A percentile compares a stretch with the other conserved stretches of the same genome.
These are phyloP conservation scores for Eumacrocentrus americanus DNA, from an alignment of 2,888 invertebrate species.

Conservation along the genomic window DNA sequence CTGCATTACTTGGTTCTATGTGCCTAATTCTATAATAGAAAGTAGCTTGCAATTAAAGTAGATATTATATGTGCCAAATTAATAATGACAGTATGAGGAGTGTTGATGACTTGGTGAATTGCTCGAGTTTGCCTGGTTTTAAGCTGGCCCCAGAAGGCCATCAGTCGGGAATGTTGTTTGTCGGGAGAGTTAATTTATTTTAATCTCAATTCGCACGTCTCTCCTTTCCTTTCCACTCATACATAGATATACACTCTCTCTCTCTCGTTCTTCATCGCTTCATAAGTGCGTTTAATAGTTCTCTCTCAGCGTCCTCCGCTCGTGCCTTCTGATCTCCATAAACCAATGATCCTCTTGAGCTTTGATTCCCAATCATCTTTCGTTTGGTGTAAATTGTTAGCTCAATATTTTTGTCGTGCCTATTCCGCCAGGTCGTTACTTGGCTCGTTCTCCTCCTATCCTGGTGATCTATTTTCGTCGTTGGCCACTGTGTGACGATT, in stretches of 20 bases:
- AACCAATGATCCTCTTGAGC: neutral
- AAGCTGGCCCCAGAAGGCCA: neutral
- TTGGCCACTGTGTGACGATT: neutral
- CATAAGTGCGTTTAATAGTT: neutral
- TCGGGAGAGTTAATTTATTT: slow-evolving; percentile 35
- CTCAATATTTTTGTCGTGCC: neutral
- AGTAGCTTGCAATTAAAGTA: too few species aligned
- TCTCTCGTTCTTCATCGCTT: neutral
- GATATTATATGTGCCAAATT: too few species aligned
- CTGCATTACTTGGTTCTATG: too few species aligned
- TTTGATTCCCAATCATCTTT: neutral
- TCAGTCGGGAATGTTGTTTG: slow-evolving; percentile 24
- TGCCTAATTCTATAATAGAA: too few species aligned
- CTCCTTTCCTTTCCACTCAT: slow-evolving; percentile 5
- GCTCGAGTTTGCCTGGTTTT: neutral
- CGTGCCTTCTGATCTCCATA: too few species aligned
- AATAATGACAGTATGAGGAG: too few species aligned
- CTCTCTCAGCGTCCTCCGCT: neutral
- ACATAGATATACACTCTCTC: neutral
- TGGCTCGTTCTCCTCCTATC: too few species aligned
- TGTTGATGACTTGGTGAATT: neutral
- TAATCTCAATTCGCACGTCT: slow-evolving; percentile 34
- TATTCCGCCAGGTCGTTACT: neutral
- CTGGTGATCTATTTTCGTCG: neutral
- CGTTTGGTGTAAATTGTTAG: neutral